These are phyloP conservation scores for Tetrax tetrax DNA, from an alignment of 2,113 vertebrate species.

Conservation along the genomic window DNA sequence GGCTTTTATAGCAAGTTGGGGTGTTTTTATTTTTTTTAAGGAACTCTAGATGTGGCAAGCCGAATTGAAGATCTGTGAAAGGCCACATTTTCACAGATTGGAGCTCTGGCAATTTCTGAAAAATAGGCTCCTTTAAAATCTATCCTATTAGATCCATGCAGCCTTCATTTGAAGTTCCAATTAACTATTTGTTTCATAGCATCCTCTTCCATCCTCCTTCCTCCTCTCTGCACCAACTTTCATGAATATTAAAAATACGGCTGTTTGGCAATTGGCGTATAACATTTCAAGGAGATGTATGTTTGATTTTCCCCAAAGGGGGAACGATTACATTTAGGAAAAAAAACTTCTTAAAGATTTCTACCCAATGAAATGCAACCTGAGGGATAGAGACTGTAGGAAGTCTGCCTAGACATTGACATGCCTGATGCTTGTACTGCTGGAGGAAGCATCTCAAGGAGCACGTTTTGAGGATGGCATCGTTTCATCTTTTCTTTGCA, in stretches of 20 bases:
- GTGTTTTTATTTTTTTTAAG: not conserved
- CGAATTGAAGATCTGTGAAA: slow-evolving; percentile 58
- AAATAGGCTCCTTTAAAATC: slow-evolving; percentile 51
- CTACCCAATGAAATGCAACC: not conserved
- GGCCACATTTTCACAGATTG: slow-evolving; percentile 46
- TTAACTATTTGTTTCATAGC: slow-evolving; percentile 46
- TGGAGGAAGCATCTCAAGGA: not conserved
- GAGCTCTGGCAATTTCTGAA: slow-evolving; percentile 61
- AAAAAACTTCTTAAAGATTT: not conserved
- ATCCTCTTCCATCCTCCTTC: not conserved
- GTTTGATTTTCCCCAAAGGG: not conserved
- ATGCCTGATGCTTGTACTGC: not conserved
- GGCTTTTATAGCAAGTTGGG: not conserved
- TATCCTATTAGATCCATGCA: not conserved
- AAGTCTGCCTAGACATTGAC: not conserved
- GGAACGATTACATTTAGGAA: not conserved
- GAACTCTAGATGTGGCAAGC: not conserved
- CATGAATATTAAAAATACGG: not conserved
- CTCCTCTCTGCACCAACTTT: not conserved
- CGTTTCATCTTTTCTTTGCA: not conserved
- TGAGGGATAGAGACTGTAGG: not conserved
- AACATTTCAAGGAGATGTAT: not conserved
- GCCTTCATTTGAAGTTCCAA: not conserved
- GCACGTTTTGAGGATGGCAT: not conserved
- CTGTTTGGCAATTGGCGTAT: not conserved